phyloP scores from a whole-genome alignment of 2,797 vertebrate genomes.

The Delichon dasypus region DNA sequence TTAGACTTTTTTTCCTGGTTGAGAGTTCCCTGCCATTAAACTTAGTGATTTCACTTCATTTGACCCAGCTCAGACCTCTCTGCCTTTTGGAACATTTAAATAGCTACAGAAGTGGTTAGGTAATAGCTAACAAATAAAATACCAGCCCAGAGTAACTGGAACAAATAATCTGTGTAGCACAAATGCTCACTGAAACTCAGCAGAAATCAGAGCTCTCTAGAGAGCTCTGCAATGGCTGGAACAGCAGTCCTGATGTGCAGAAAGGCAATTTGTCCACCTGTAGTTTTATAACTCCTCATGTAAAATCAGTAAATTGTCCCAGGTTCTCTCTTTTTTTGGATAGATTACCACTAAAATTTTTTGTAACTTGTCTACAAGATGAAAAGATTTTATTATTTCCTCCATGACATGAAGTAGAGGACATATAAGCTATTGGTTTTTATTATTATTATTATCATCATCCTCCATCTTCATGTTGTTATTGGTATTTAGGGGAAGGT shows the following conservation, averaged over 20 bases:
- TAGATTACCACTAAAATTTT: not conserved
- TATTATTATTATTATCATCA: not conserved
- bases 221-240: not conserved
- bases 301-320: not conserved
- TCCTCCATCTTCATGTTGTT: not conserved
- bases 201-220: not conserved
- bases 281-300: not conserved
- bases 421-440: not conserved
- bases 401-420: not conserved
- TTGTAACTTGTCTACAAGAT: not conserved
- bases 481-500: not conserved
- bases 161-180: not conserved
- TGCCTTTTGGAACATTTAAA: not conserved
- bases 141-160: not conserved
- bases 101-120: conserved; percentile 15
- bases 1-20: not conserved
- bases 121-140: conserved; percentile 21
- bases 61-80: not conserved
- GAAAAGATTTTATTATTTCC: not conserved
- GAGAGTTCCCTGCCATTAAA: not conserved
- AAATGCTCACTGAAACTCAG: not conserved
- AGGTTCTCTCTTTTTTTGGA: not conserved
- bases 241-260: not conserved
- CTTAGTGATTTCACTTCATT: conserved; percentile 8
- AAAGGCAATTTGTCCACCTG: not conserved